phyloP scores from a whole-genome alignment of 2,888 invertebrate species.

The Tipula vernalis region DNA sequence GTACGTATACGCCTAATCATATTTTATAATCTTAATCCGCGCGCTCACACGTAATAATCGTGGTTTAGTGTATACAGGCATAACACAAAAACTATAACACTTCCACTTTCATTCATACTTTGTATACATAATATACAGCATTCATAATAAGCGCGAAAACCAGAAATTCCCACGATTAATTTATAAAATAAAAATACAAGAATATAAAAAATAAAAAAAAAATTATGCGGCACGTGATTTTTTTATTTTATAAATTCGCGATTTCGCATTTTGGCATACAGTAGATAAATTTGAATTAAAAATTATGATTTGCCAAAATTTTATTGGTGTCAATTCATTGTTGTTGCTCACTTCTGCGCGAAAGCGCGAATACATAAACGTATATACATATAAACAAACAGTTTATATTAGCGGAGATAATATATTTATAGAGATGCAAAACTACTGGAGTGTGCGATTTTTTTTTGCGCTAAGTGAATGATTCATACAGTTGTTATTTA shows the following conservation, averaged over 20 bases:
- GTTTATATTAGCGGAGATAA: neutral
- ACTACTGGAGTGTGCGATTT: neutral
- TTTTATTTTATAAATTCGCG: neutral
- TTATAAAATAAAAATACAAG: neutral
- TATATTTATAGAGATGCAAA: neutral
- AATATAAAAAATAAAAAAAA: neutral
- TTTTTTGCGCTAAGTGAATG: neutral
- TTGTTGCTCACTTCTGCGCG: neutral
- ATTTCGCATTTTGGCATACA: neutral
- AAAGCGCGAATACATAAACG: neutral
- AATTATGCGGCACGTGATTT: neutral
- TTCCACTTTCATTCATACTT: neutral
- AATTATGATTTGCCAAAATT: neutral
- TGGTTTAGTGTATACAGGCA: neutral
- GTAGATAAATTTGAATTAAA: neutral
- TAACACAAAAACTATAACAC: neutral
- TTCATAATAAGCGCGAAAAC: neutral
- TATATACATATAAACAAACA: neutral
- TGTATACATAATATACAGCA: neutral
- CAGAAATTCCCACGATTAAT: constrained; percentile 4
- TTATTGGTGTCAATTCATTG: neutral
- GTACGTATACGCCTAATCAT: neutral
- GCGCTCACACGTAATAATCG: neutral
- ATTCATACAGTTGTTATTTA: neutral
- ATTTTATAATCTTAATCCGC: neutral